These are phyloP conservation scores for Neosalanx taihuensis DNA, from an alignment of 2,797 vertebrate species.

Conservation along the genomic window DNA sequence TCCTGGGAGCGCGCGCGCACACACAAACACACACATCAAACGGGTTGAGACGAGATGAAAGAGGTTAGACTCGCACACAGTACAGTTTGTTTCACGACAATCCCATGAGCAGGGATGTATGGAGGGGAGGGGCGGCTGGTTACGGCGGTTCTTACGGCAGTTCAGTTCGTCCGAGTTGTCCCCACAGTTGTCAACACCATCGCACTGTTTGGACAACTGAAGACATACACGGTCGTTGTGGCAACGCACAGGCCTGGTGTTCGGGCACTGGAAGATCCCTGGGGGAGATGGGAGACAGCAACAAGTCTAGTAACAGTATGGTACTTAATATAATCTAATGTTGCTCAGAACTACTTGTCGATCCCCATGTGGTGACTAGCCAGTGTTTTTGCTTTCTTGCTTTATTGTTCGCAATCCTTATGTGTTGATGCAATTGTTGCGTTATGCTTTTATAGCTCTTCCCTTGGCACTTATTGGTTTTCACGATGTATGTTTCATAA, in stretches of 20 bases:
- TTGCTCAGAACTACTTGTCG: too few species aligned
- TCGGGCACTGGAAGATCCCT: constrained; percentile 91
- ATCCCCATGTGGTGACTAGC: too few species aligned
- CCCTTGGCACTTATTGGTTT: too few species aligned
- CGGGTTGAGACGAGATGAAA: neutral
- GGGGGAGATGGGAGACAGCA: neutral
- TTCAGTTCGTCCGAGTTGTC: constrained; percentile 88
- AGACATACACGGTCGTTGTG: constrained; percentile 92
- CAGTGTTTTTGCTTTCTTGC: too few species aligned
- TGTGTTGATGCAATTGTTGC: too few species aligned
- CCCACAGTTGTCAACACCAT: constrained; percentile 88
- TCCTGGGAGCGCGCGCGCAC: constrained; percentile 43
- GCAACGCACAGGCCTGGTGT: constrained; percentile 91
- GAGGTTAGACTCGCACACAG: neutral
- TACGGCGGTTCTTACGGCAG: constrained; percentile 79
- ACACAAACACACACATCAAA: neutral
- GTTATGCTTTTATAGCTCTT: too few species aligned
- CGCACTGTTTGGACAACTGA: constrained; percentile 83
- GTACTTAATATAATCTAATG: too few species aligned
- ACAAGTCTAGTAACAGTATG: neutral
- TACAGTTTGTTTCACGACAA: neutral
- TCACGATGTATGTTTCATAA: too few species aligned
- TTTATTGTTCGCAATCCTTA: too few species aligned
- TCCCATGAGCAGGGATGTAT: neutral
- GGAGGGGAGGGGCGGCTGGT: neutral